Base-by-base conservation (phyloP, 2,888 invertebrate genomes). In the Leucozona laternaria region DNA sequence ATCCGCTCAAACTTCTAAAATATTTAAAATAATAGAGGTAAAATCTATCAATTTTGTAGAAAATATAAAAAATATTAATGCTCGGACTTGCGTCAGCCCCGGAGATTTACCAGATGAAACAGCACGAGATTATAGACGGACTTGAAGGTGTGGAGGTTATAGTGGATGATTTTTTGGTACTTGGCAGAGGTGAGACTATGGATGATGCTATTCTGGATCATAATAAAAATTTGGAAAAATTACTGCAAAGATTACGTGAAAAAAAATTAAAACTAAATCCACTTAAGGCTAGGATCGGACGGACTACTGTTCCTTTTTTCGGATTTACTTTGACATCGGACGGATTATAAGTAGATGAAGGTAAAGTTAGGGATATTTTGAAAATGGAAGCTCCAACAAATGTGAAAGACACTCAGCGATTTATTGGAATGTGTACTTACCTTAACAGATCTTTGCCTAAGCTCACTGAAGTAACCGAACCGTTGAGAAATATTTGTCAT, bases 361-460 rank as follows among this genome's bases (percentile, higher is more conserved):
- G 72, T 2, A 89, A 89, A 84, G 71, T 89, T 2, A 40, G 82
- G 77, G 89, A 89, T 17, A 89, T 90, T 13, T 25, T 57, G 60
- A 64, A 88, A 11, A 88, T 89, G 71, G 71, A 83, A 22, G 64
- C 25, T 17, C 89, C 89, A 6, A 79, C 28, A 40, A 77, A 88
- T 70, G 53, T 58, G 20, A 84, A 88, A 73, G 87, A 88, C 20
- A 28, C 90, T 6, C 76, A 88, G 68, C 82, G 80, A 70, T 89
- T 90, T 55, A 71, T 90, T 48, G 90, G 50, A 50, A 50, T 22
- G 22, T 45, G 50, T 50, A 22, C 20, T 50, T 90, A 90, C 72
- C 48, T 90, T 25, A 43, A 88, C 1, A 89, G 88, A 79, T 90
- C 89, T 83, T 88, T 91, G 48, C 89, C 89, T 10, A 89, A 89